These are phyloP conservation scores for Drosophila pullipes DNA, from an alignment of 2,888 invertebrate species.

Conservation along the genomic window DNA sequence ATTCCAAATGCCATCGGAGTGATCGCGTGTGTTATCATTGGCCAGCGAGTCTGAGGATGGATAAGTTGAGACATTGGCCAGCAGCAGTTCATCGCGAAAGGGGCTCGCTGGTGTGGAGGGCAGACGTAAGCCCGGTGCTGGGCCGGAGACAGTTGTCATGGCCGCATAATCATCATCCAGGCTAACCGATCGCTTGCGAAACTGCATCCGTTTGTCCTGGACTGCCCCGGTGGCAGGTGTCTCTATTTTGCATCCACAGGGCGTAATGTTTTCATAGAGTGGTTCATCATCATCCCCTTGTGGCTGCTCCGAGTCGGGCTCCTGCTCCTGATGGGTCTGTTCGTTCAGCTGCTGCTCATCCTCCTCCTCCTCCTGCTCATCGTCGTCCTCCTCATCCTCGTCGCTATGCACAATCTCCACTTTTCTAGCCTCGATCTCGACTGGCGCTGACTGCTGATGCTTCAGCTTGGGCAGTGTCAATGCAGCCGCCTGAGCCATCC, in stretches of 20 bases:
- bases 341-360: conserved; percentile 12
- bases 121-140: conserved; percentile 80
- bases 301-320: conserved; percentile 46
- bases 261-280: conserved; percentile 82
- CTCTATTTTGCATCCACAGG: conserved; percentile 84
- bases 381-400: conserved; percentile 49
- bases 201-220: conserved; percentile 87
- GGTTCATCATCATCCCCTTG: conserved; percentile 72
- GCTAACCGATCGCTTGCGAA: conserved; percentile 91
- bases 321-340: conserved; percentile 31
- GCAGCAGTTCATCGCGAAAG: conserved; percentile 86
- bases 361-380: conserved; percentile 45
- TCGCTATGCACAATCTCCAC: conserved; percentile 63
- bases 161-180: conserved; percentile 87
- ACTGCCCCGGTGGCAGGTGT: conserved; percentile 60
- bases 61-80: conserved; percentile 89
- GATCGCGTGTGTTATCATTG: conserved; percentile 92
- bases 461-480: conserved; percentile 66
- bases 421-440: conserved; percentile 63
- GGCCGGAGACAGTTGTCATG: conserved; percentile 64
- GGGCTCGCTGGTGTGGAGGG: conserved; percentile 90
- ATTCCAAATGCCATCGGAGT: conserved; percentile 95
- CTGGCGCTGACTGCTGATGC: conserved; percentile 39
- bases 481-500: conserved; percentile 81
- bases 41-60: conserved; percentile 93